Base-by-base conservation (phyloP, 2,888 invertebrate species). In the Megalurothrips usitatus region DNA sequence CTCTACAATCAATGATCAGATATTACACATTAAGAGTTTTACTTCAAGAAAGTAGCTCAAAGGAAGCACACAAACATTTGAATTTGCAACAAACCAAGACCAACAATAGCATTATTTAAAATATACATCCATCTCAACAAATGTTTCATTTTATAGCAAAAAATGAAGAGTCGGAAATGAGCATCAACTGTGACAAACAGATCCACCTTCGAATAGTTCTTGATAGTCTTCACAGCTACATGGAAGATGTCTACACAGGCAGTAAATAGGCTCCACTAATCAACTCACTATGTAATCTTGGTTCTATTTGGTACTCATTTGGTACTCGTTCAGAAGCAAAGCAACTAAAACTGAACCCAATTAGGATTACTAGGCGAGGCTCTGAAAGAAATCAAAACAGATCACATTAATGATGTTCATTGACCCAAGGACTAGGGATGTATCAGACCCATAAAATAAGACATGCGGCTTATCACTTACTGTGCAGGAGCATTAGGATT, bases 331-430 rank as follows among this genome's bases (percentile, higher is more conserved):
- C 12, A 75, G 79, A 79, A n/a, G 34, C 79, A 79, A 49, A 79
- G 34, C 19, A n/a, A 19, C 17, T 84, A 85, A 83, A 85, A 85
- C 81, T 85, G 85, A 48, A 85, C 85, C 85, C 85, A 85, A 81
- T 84, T 85, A n/a, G 85, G 84, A 82, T 85, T 85, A 81, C 83
- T 84, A 12, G 84, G 84, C 17, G 84, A 80, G 34, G 80, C 80
- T 19, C 82, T 82, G 80, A 82, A 83, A 83, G 79, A 68, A 82
- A 52, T 34, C 43, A 34, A 1, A 19, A 6, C 19, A 80, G 52
- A 47, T 28, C 4, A 9, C 9, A 19, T 48, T 8, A 80, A 14
- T 14, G 80, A 19, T 12, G 11, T 80, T 1, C 14, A 12, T 79
- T 78, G n/a, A 49, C 11, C 17, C 1, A 26, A 19, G 19, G 6